A percentile compares a stretch with the other conserved stretches of the same genome.
phyloP scores from a whole-genome alignment of 2,113 vertebrate species.

The Platichthys flesus region DNA sequence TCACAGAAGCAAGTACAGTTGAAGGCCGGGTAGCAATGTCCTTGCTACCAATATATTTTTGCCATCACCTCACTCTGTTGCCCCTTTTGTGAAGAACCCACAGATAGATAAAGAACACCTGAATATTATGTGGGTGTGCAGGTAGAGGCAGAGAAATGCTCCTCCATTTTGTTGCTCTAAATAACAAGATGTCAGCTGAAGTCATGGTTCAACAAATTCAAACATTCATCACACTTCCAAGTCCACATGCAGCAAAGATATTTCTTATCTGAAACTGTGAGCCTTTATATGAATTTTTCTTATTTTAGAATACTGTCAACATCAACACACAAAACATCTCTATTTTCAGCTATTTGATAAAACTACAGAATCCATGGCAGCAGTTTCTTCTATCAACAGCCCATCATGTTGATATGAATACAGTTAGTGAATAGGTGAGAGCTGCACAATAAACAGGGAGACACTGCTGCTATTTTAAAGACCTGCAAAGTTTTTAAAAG shows the following conservation, averaged over 20 bases:
- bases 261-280: too few species aligned
- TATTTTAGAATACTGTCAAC: not conserved
- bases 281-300: too few species aligned
- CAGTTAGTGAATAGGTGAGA: conserved; percentile 19
- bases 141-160: not conserved
- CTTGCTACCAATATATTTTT: too few species aligned
- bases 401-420: conserved; percentile 29
- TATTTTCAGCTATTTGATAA: conserved; percentile 17
- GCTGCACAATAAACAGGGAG: conserved; percentile 31
- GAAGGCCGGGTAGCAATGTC: not conserved
- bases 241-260: not conserved
- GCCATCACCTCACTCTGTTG: not conserved
- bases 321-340: conserved; percentile 5
- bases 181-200: not conserved
- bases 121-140: not conserved
- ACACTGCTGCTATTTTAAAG: conserved; percentile 54
- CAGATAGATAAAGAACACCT: not conserved
- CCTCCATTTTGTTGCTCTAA: not conserved
- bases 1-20: not conserved
- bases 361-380: conserved; percentile 6
- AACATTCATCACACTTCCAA: not conserved
- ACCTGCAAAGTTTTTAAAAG: conserved; percentile 60
- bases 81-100: not conserved
- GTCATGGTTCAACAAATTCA: not conserved
- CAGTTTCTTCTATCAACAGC: conserved; percentile 22